Evolutionary conservation across 30 jellyfish, hydroid and myxozoan species (phyloP), one percentile per base, ranked within the genome.

Genomic region (Pseudorhiza aurosa): DNA sequence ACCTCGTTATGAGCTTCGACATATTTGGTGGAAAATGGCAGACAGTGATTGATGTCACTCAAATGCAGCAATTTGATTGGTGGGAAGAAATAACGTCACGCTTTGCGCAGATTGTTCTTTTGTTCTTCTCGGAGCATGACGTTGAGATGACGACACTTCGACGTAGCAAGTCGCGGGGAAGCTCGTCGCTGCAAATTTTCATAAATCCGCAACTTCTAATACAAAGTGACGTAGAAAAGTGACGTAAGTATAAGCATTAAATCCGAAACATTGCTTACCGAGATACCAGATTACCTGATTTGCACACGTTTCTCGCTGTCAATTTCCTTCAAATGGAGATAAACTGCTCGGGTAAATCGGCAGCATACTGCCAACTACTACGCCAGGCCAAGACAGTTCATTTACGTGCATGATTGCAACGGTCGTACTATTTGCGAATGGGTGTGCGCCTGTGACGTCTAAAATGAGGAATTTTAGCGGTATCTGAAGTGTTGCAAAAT

Each of bases 161-260:
- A 80, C 91, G 91, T 80, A 80, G 91, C 75, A 65, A 53, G 78
- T 68, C 71, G 49, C 46, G 45, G 81, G 32, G 68, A 65, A 62
- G 71, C 30, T 27, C 55, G 78, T 49, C 19, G 69, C 72, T 56
- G 75, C 43, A 80, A 55, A 24, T 47, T 56, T 39, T 28, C 37
- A 62, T 32, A 58, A 62, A 55, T 57, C 71, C 81, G 64, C 79
- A 35, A 31, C 58, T 80, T 67, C 82, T 51, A 31, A 43, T 80
- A 22, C 57, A 62, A 53, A 84, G 95, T 84, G 95, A 84, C 95
- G 95, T 84, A 84, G 94, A 84, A 72, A 62, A 72, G 95, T 84
- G 95, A 84, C 95, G 95, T 84, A 80, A 42, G 91, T 80, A 80
- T 64, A 29, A 73, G 75, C 91, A 19, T 63, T 44, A 65, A 26